These are phyloP conservation scores for Aegypius monachus DNA, from an alignment of 2,113 vertebrate species.

Conservation along the genomic window DNA sequence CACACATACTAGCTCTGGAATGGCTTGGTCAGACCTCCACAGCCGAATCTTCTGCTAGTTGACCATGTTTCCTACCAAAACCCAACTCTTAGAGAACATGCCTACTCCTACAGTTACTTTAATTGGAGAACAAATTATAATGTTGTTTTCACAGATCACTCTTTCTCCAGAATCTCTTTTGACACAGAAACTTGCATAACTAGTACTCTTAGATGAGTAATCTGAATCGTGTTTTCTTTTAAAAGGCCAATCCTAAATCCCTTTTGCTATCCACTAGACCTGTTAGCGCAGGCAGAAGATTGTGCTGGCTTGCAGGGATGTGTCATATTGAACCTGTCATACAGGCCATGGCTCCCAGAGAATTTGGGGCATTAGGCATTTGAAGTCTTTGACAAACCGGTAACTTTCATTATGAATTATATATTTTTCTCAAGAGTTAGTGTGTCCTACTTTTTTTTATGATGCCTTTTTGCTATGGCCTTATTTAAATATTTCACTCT, in stretches of 20 bases:
- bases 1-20: not conserved
- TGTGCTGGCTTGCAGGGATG: constrained; percentile 3
- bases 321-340: constrained; percentile 7
- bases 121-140: constrained; percentile 39
- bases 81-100: not conserved
- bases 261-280: constrained; percentile 7
- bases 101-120: constrained; percentile 35
- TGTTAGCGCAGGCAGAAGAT: constrained; percentile 8
- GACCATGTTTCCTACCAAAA: not conserved
- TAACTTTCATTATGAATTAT: not conserved
- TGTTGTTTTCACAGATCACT: constrained; percentile 38
- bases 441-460: not conserved
- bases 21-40: not conserved
- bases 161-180: constrained; percentile 50
- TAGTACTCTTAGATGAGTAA: constrained; percentile 33
- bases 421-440: not conserved
- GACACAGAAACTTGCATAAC: constrained; percentile 53
- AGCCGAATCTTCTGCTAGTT: not conserved
- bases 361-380: constrained; percentile 1
- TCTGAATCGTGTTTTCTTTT: constrained; percentile 2
- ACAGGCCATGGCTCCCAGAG: not conserved
- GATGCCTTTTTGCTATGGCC: not conserved
- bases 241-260: constrained; percentile 23
- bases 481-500: not conserved
- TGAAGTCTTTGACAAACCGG: not conserved